These are phyloP conservation scores for Eolophus roseicapilla DNA, from an alignment of 2,113 vertebrate genomes.

Conservation along the genomic window DNA sequence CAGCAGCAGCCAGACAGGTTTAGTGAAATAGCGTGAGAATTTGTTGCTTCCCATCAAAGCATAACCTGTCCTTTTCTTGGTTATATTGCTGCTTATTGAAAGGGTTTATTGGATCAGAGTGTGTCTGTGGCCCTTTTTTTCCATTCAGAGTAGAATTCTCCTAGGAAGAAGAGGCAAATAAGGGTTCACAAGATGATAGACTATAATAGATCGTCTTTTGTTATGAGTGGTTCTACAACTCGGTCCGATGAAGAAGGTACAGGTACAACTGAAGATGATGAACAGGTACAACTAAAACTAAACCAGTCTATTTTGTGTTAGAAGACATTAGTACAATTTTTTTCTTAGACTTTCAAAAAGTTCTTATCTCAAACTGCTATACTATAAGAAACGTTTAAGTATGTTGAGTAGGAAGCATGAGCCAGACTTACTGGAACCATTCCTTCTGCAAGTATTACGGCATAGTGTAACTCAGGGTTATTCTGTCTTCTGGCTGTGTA, in stretches of 20 bases:
- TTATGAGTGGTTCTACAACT: neutral
- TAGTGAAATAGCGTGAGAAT: neutral
- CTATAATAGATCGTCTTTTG: neutral
- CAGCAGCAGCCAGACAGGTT: neutral
- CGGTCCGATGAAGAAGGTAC: neutral
- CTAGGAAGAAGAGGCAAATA: neutral
- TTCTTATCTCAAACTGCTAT: neutral
- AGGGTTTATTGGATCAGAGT: neutral
- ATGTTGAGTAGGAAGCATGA: neutral
- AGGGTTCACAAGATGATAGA: neutral
- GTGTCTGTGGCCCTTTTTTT: neutral
- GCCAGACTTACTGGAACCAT: neutral
- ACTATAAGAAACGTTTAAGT: neutral
- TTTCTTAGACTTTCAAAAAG: neutral
- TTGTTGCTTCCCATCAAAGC: neutral
- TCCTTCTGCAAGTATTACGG: neutral
- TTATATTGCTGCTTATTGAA: neutral
- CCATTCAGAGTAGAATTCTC: neutral
- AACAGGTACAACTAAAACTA: neutral
- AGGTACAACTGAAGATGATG: neutral
- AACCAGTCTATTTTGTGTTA: neutral
- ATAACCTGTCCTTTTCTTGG: neutral
- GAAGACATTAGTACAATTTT: neutral
- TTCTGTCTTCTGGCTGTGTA: neutral
- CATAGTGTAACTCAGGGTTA: neutral